phyloP scores from a whole-genome alignment of 2,797 vertebrate species.

The Bryconaethiops microstoma region DNA sequence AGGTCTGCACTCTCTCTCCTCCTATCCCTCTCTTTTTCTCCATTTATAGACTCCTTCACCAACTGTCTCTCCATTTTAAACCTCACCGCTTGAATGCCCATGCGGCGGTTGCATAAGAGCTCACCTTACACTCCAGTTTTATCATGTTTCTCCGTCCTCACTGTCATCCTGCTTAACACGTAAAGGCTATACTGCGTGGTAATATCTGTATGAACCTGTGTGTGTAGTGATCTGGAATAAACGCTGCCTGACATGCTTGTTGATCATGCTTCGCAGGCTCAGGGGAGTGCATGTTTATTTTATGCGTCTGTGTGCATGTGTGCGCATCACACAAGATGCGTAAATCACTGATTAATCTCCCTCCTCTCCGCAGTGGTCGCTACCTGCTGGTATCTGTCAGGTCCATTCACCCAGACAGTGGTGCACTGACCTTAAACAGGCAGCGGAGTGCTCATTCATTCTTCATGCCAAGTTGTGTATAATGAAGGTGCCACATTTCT shows the following conservation, averaged over 20 bases:
- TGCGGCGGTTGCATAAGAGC: background rate
- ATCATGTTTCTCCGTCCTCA: background rate
- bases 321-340: background rate
- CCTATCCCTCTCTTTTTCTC: background rate
- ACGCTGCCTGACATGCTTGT: slow-evolving; percentile 36
- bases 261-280: slow-evolving; percentile 36
- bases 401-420: slow-evolving; percentile 44
- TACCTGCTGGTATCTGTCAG: slow-evolving; percentile 53
- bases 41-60: background rate
- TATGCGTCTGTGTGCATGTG: slow-evolving; percentile 1
- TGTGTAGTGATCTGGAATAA: slow-evolving; percentile 46
- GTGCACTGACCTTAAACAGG: slow-evolving; percentile 54
- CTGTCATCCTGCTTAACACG: background rate
- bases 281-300: slow-evolving; percentile 2
- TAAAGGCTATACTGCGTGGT: background rate
- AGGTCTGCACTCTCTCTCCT: slow-evolving; percentile 1
- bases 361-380: slow-evolving; percentile 27
- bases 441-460: slow-evolving; percentile 39
- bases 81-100: background rate
- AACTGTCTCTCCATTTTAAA: background rate
- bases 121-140: background rate
- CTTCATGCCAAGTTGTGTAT: slow-evolving; percentile 35
- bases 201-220: slow-evolving; percentile 1
- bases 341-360: slow-evolving; percentile 51
- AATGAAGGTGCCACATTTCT: slow-evolving; percentile 45